phyloP scores from a whole-genome alignment of 2,113 vertebrate species.

The Epinephelus cyanopodus region DNA sequence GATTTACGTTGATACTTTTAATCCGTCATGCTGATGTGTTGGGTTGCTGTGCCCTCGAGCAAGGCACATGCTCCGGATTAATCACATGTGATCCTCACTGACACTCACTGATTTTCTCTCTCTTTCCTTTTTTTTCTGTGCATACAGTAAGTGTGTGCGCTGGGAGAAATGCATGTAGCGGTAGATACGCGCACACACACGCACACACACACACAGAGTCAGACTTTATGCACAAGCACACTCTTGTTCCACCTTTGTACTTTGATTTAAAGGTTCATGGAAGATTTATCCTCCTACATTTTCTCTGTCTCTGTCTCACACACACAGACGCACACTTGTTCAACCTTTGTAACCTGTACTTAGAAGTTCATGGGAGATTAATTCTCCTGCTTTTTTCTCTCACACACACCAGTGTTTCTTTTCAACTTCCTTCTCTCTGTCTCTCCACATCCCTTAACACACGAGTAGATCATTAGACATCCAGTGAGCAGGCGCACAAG shows the following conservation, averaged over 20 bases:
- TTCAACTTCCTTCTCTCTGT: constrained; percentile 20
- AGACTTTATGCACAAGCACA: constrained; percentile 31
- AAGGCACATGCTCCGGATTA: constrained; percentile 63
- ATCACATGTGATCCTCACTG: constrained; percentile 40
- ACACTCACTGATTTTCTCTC: constrained; percentile 5
- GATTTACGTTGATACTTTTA: constrained; percentile 64
- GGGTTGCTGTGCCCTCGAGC: constrained; percentile 58
- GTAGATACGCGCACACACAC: not conserved
- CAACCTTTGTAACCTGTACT: constrained; percentile 61
- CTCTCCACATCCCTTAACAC: not conserved
- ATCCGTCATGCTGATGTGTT: constrained; percentile 55
- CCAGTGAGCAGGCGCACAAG: not conserved
- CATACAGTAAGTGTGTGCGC: constrained; percentile 34
- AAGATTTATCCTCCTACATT: constrained; percentile 46
- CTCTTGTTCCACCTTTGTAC: constrained; percentile 46
- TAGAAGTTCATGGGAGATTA: constrained; percentile 62
- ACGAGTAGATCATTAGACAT: constrained; percentile 8
- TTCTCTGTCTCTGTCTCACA: constrained; percentile 16
- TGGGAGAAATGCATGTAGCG: not conserved
- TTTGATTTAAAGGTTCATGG: constrained; percentile 58
- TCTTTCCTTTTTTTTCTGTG: not conserved
- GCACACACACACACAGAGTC: constrained; percentile 14
- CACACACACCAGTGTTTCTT: constrained; percentile 23
- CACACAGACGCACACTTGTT: constrained; percentile 38
- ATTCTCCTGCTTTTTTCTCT: constrained; percentile 49